A percentile compares a stretch with the other conserved stretches of the same genome.
Conservation (phyloP, 92 coral and sea anemone species). For the Blastomussa wellsi region DNA sequence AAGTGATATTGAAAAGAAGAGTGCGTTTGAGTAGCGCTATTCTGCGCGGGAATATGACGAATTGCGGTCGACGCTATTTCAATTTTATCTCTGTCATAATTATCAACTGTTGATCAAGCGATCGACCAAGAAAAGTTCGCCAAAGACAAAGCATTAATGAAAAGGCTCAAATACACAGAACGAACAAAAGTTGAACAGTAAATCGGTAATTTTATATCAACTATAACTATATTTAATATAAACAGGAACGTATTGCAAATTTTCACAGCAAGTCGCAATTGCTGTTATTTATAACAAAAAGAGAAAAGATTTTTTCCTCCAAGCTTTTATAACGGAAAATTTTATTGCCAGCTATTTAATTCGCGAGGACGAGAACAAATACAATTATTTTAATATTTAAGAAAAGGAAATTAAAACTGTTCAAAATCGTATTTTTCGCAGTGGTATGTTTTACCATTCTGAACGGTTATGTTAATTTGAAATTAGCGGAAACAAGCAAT, state of each 20-base stretch:
- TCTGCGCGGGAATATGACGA: not conserved
- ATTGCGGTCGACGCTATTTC: not conserved
- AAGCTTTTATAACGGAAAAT: not conserved
- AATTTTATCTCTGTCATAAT: not conserved
- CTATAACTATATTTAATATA: not conserved
- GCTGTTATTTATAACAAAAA: not conserved
- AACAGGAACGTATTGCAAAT: not conserved
- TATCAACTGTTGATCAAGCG: not conserved
- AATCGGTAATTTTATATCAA: not conserved
- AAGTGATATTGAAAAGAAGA: not conserved
- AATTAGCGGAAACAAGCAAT: not conserved
- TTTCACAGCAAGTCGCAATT: conserved; percentile 1
- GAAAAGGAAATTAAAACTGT: not conserved
- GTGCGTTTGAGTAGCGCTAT: not conserved
- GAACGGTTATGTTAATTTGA: conserved; percentile 25
- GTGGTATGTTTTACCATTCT: conserved; percentile 21
- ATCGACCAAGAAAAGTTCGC: not conserved
- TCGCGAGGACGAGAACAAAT: not conserved
- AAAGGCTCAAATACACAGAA: not conserved
- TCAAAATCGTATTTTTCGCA: conserved; percentile 17
- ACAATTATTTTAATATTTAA: not conserved
- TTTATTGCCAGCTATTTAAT: not conserved
- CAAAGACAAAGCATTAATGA: not conserved
- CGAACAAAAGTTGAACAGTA: not conserved
- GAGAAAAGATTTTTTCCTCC: not conserved